Conservation (phyloP, 64 coral and sea anemone genomes). For the Exaiptasia diaphana region DNA sequence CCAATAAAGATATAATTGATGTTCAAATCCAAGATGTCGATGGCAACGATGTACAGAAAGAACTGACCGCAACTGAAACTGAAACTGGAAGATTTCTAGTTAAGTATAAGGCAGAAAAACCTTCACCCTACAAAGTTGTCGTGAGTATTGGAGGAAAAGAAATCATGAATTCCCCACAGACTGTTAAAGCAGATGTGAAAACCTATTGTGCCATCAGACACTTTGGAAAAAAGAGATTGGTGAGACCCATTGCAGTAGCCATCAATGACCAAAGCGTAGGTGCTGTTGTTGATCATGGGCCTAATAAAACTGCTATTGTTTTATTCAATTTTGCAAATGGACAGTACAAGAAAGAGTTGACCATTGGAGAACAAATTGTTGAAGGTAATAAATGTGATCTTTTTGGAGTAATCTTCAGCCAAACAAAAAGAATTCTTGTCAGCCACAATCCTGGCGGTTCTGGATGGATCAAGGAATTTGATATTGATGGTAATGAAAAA, state of each 20-base stretch:
- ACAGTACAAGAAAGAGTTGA: too few relatives aligned
- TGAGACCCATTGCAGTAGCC: constrained; percentile 45
- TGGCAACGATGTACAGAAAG: not conserved
- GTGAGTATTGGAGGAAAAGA: not conserved
- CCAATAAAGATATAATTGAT: not conserved
- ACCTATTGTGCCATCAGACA: not conserved
- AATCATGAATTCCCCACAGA: not conserved
- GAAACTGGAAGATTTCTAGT: not conserved
- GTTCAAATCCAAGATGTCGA: not conserved
- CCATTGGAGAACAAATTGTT: too few relatives aligned
- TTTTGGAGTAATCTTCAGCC: too few relatives aligned
- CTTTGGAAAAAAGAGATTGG: constrained; percentile 51
- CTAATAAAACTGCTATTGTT: constrained; percentile 3
- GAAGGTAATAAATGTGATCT: too few relatives aligned
- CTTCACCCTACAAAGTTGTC: not conserved
- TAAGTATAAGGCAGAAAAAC: not conserved
- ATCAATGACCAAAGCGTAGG: constrained; percentile 43
- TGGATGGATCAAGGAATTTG: constrained; percentile 48
- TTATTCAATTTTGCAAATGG: too few relatives aligned
- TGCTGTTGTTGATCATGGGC: constrained; percentile 59
- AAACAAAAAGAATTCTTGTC: not conserved
- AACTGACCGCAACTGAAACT: not conserved
- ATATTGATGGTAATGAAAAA: not conserved
- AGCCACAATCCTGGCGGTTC: not conserved
- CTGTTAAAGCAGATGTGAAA: not conserved